Conservation (phyloP, 2,113 vertebrate species). For the Rhinichthys klamathensis region DNA sequence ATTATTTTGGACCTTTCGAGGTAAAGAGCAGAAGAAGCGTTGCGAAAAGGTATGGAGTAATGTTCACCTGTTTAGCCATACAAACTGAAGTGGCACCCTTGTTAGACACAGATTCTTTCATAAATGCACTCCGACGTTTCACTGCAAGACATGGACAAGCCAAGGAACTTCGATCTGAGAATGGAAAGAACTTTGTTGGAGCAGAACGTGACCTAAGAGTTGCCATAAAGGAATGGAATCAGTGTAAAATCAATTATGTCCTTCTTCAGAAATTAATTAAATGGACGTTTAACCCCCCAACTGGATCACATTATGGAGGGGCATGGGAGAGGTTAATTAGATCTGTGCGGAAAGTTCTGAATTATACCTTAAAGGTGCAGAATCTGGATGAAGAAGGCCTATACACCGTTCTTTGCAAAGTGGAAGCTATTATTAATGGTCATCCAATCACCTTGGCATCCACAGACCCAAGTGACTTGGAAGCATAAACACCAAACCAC, state of each 20-base stretch:
- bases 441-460: slow-evolving; percentile 5
- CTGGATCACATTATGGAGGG: neutral
- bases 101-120: slow-evolving; percentile 42
- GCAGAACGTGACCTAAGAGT: slow-evolving; percentile 17
- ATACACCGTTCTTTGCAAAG: neutral
- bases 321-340: neutral
- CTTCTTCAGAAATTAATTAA: neutral
- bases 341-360: neutral
- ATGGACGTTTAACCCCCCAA: neutral
- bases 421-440: slow-evolving; percentile 17
- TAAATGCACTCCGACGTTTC: neutral
- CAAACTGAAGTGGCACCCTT: slow-evolving; percentile 34
- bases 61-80: slow-evolving; percentile 39
- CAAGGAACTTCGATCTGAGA: slow-evolving; percentile 10
- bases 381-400: neutral
- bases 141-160: neutral
- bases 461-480: slow-evolving; percentile 23
- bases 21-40: slow-evolving; percentile 5
- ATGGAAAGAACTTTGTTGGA: slow-evolving; percentile 39
- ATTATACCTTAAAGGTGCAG: neutral
- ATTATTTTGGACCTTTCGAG: slow-evolving; percentile 43
- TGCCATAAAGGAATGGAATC: neutral
- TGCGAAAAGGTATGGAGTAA: slow-evolving; percentile 41
- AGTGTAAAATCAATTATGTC: neutral
- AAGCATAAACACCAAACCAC: slow-evolving; percentile 26